These are phyloP conservation scores for Etheostoma cragini DNA, from an alignment of 2,113 vertebrate species.

Conservation along the genomic window DNA sequence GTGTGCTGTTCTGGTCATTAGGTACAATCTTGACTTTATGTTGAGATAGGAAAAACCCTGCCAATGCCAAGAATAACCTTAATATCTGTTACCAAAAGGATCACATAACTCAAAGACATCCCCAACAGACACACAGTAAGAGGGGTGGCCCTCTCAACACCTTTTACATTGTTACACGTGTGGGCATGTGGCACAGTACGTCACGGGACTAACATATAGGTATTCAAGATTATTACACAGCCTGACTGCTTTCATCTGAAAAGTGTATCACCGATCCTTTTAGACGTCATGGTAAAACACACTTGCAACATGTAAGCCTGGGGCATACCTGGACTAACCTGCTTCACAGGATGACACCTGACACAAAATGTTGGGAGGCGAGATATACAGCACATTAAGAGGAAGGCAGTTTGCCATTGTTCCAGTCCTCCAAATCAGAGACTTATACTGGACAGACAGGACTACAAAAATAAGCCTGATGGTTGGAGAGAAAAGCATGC, in stretches of 20 bases:
- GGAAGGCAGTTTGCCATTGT: neutral
- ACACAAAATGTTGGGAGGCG: neutral
- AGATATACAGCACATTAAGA: neutral
- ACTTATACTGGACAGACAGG: neutral
- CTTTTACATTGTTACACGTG: neutral
- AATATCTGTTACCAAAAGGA: neutral
- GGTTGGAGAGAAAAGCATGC: neutral
- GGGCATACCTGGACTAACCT: slow-evolving; percentile 40
- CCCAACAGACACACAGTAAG: slow-evolving; percentile 3
- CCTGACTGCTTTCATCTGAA: neutral
- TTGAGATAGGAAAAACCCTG: neutral
- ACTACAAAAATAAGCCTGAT: neutral
- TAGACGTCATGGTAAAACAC: neutral
- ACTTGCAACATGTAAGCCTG: neutral
- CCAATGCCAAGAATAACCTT: neutral
- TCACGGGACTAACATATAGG: slow-evolving; percentile 5
- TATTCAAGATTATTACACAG: slow-evolving; percentile 10
- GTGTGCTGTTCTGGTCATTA: slow-evolving; percentile 1
- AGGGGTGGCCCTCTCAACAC: slow-evolving; percentile 31
- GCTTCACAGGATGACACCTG: slow-evolving; percentile 17
- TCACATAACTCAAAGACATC: slow-evolving; percentile 10
- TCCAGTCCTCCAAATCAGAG: neutral
- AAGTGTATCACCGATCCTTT: neutral
- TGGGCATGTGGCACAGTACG: neutral
- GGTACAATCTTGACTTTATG: neutral